These are phyloP conservation scores for Tragelaphus eurycerus DNA, from an alignment of 2,797 vertebrate genomes.

Conservation along the genomic window DNA sequence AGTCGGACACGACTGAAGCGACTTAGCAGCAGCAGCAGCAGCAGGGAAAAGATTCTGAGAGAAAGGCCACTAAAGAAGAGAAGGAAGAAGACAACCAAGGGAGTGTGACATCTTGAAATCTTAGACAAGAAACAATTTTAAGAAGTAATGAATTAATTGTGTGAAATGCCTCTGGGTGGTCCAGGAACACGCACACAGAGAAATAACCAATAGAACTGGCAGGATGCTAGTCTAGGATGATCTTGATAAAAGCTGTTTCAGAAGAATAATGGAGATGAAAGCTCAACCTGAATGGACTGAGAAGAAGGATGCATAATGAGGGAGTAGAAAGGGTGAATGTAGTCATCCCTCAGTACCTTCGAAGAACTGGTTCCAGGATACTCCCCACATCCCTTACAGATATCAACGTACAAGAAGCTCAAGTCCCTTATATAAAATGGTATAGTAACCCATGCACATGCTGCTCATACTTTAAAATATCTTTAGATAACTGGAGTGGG, in stretches of 20 bases:
- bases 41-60: neutral
- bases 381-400: neutral
- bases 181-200: neutral
- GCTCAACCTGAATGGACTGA: neutral
- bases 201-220: neutral
- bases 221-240: neutral
- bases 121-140: slow-evolving; percentile 13
- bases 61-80: neutral
- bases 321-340: neutral
- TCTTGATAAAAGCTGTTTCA: neutral
- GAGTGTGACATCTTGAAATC: neutral
- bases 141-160: neutral
- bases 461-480: neutral
- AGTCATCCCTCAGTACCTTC: neutral
- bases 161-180: neutral
- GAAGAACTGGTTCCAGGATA: neutral
- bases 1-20: no score
- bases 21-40: no score
- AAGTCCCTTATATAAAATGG: neutral
- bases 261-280: neutral
- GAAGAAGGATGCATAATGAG: neutral
- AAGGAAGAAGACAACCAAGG: neutral
- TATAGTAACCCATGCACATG: neutral
- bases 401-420: neutral
- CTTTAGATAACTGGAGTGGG: neutral